phyloP scores from a whole-genome alignment of 2,797 vertebrate species.

The Enteromius afrohamiltoni region DNA sequence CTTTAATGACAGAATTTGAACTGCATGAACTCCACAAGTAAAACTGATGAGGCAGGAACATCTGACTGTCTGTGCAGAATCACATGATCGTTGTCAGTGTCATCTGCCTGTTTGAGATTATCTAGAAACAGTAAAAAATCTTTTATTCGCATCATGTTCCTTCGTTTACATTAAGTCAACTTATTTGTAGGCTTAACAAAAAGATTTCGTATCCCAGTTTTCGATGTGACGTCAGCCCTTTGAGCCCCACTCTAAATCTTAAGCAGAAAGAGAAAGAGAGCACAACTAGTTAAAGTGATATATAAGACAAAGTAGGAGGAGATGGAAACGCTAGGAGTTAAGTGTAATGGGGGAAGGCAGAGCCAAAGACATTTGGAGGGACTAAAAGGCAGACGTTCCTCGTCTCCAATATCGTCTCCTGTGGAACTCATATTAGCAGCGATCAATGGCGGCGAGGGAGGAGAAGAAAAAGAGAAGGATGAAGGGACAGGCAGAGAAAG shows the following conservation, averaged over 20 bases:
- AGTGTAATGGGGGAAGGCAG: conserved; percentile 12
- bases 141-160: neutral
- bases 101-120: neutral
- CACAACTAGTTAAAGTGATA: conserved; percentile 15
- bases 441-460: conserved; percentile 19
- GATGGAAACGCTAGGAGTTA: neutral
- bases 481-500: conserved; percentile 2
- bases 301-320: conserved; percentile 8
- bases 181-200: neutral
- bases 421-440: conserved; percentile 20
- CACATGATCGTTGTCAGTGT: neutral
- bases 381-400: conserved; percentile 29
- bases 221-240: neutral
- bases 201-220: neutral
- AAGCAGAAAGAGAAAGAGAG: neutral
- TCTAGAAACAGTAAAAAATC: neutral
- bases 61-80: neutral
- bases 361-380: conserved; percentile 29
- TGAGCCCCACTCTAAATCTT: neutral
- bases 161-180: neutral
- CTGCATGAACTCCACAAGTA: neutral
- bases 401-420: conserved; percentile 21
- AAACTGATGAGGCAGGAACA: conserved; percentile 3
- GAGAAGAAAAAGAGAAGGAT: conserved; percentile 18
- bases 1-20: neutral